Evolutionary conservation across 2,113 vertebrate genomes (phyloP).

Genomic region (Toxotes jaculatrix): DNA sequence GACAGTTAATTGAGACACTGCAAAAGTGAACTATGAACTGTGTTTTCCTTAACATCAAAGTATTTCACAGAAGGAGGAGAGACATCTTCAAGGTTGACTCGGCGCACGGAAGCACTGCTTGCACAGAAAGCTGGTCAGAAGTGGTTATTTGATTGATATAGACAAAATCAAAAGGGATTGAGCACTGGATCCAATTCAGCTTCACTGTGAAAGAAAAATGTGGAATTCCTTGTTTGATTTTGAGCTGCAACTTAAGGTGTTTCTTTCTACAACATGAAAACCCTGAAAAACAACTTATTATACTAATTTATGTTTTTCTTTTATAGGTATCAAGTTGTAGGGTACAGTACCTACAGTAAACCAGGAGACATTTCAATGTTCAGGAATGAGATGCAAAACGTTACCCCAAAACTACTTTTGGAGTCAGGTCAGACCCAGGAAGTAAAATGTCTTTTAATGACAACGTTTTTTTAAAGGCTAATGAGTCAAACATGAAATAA

Average conservation of each 20-base stretch:
- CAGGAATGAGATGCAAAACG: neutral
- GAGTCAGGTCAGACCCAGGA: neutral
- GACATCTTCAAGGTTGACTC: neutral
- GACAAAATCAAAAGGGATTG: neutral
- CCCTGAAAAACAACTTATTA: neutral
- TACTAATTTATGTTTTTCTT: neutral
- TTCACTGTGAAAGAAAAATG: neutral
- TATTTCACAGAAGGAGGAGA: constrained; percentile 29
- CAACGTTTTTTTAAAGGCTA: neutral
- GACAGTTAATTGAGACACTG: constrained; percentile 24
- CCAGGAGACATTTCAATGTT: neutral
- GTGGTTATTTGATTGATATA: neutral
- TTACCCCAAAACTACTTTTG: neutral
- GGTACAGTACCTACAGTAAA: neutral
- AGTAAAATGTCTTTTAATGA: neutral
- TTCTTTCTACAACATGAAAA: neutral
- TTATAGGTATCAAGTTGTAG: neutral
- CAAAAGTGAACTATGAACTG: constrained; percentile 55
- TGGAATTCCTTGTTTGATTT: neutral
- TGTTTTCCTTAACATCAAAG: constrained; percentile 69
- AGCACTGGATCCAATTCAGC: neutral
- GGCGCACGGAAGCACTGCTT: neutral
- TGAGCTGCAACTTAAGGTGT: neutral
- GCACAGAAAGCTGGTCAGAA: neutral
- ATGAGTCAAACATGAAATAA: neutral